Percentiles rank a stretch among this genome's conserved stretches.
These are phyloP conservation scores for Sceloporus tristichus DNA, from an alignment of 2,113 vertebrate genomes.

Conservation along the genomic window DNA sequence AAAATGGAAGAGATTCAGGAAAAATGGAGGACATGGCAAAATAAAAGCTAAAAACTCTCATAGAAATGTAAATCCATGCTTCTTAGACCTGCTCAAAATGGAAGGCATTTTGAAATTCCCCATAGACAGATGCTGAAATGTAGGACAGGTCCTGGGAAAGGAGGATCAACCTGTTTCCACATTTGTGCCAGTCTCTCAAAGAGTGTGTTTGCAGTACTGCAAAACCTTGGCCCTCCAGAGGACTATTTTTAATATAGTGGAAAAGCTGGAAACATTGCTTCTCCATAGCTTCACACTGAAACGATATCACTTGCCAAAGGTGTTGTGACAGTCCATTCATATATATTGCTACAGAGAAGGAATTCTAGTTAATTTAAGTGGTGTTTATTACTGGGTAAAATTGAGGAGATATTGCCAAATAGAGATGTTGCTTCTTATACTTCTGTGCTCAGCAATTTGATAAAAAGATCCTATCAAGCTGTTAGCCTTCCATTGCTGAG, in stretches of 20 bases:
- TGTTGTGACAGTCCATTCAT: background rate
- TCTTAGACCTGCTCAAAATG: too few species aligned
- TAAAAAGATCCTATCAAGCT: background rate
- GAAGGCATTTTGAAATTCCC: too few species aligned
- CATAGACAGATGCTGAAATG: too few species aligned
- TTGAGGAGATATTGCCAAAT: background rate
- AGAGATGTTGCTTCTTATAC: background rate
- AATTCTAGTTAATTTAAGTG: background rate
- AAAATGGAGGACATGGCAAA: too few species aligned
- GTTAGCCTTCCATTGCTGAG: background rate
- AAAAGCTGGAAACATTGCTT: background rate
- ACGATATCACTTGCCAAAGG: background rate
- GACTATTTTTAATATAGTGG: background rate
- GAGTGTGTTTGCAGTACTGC: too few species aligned
- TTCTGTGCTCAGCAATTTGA: background rate
- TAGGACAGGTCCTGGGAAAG: too few species aligned
- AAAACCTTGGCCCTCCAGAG: background rate
- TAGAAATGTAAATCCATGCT: too few species aligned
- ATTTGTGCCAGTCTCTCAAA: background rate
- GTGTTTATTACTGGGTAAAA: background rate
- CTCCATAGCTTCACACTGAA: background rate
- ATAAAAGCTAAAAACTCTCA: too few species aligned
- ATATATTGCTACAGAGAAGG: too few species aligned
- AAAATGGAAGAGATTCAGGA: too few species aligned
- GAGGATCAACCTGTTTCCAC: background rate